A percentile compares a stretch with the other conserved stretches of the same genome.
These are phyloP conservation scores for Dermochelys coriacea DNA, from an alignment of 2,797 vertebrate species.

Conservation along the genomic window DNA sequence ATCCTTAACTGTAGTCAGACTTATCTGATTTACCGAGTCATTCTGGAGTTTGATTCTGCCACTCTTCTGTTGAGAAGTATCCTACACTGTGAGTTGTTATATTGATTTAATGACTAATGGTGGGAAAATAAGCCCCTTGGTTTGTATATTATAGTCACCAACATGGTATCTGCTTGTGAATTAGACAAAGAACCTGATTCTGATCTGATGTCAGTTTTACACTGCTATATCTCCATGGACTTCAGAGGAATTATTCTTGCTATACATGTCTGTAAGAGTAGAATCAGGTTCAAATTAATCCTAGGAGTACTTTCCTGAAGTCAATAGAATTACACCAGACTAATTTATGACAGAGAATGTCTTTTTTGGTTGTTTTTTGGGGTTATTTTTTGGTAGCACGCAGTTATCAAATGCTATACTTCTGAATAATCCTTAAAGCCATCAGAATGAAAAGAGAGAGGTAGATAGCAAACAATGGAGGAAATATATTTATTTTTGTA, in stretches of 20 bases:
- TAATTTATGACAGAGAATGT: background rate
- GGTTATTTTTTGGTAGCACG: background rate
- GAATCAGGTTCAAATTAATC: background rate
- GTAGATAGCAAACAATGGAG: background rate
- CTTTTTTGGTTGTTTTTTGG: background rate
- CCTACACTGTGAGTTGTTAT: background rate
- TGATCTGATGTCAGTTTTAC: background rate
- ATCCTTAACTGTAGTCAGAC: background rate
- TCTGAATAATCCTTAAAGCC: background rate
- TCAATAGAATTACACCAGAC: background rate
- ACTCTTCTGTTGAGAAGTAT: background rate
- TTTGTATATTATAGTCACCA: background rate
- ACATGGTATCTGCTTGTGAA: background rate
- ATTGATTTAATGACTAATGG: background rate
- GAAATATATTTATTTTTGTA: no score
- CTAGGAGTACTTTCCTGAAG: background rate
- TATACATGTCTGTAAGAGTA: background rate
- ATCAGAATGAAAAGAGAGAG: background rate
- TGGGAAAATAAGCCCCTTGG: background rate
- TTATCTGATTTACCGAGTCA: background rate
- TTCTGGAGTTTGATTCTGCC: background rate
- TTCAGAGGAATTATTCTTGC: background rate
- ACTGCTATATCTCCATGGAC: background rate
- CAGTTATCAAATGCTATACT: background rate
- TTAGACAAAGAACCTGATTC: background rate